Base-by-base conservation (phyloP, 2,888 invertebrate genomes). In the Thereva unica region DNA sequence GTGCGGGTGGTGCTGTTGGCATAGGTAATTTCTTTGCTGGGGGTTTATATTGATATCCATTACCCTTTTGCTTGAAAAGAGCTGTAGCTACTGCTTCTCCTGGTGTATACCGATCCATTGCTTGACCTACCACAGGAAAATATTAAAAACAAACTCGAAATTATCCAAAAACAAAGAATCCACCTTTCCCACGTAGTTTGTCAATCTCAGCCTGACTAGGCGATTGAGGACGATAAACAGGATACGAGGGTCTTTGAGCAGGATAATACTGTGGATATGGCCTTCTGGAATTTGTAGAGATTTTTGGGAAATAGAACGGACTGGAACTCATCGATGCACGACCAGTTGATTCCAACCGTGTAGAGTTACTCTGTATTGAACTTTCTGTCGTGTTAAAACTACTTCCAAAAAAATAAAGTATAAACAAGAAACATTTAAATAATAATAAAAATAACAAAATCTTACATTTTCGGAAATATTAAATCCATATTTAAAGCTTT, bases 401-500 rank as follows among this genome's bases (percentile, higher is more conserved):
- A 12, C 34, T 40, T n/a, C 37, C 40, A 10, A 5, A 53, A 52
- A 10, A 66, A 8, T 41, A 8, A 38, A 41, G 45, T 12, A 9
- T n/a, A 0, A 59, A 37, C 6, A 59, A 49, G 40, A 8, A 5
- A 61, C 34, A 61, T 38, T 38, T 42, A 64, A 53, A 37, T 44
- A 10, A n/a, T 35, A 34, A 45, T 8, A 49, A 5, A 38, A 5
- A 38, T 37, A 35, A 37, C 35, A 34, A 37, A 49, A 38, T 53
- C 10, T 34, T 75, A 80, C 80, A 73, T 75, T 72, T 74, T 76
- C 0, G 80, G 79, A 71, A 75, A 78, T 68, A 78, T 75, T 69
- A 80, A 72, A 74, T 80, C 78, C 71, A 77, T 75, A 70, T 79
- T 78, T 0, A 78, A 66, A 1, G 79, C 76, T 69, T 78, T 79